Base-by-base conservation (phyloP, 2,113 vertebrate genomes). In the Hucho hucho region DNA sequence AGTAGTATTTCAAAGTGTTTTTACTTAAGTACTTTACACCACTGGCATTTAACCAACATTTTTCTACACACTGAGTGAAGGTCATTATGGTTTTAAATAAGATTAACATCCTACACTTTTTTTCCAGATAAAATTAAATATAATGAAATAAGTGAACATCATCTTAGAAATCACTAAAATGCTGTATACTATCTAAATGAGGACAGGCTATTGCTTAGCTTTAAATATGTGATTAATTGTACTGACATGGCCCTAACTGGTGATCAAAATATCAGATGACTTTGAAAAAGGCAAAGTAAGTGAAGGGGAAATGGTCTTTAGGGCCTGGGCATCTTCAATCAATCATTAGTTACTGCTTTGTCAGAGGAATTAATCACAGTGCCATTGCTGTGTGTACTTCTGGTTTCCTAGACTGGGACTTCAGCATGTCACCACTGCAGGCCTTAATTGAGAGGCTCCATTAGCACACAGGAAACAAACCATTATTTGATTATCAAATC, bases 301-400 rank as follows among this genome's bases (percentile, higher is more conserved):
- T 89, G 90, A 90, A 90, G 90, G 90, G 89, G 91, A 93, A 93
- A 93, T 84, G 87, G 88, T 91, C 87, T 92, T 91, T 90, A 87
- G 86, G 89, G 88, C 85, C 79, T 78, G 77, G 78, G 90, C 87
- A 88, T 93, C 89, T 87, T 90, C 90, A 87, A 92, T 93, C 87
- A 83, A 92, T 93, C 92, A 93, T 87, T 89, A 84, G 88, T 91
- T 90, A 89, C 85, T 86, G 81, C 82, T 84, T 87, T 91, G 91
- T 89, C 90, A 90, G 88, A 81, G 83, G 84, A 88, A 93, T 93
- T 91, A 91, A 93, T 93, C 92, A 90, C 84, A 79, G 80, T 79
- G 83, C 85, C 75, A 82, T 81, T 84, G 87, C 79, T 47, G 81
- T 72, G 73, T 61, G 82, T 14, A 69, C 79, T 65, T 64, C 81